Conservation (phyloP, 2,113 vertebrate species). For the Machaerirhynchus nigripectus region DNA sequence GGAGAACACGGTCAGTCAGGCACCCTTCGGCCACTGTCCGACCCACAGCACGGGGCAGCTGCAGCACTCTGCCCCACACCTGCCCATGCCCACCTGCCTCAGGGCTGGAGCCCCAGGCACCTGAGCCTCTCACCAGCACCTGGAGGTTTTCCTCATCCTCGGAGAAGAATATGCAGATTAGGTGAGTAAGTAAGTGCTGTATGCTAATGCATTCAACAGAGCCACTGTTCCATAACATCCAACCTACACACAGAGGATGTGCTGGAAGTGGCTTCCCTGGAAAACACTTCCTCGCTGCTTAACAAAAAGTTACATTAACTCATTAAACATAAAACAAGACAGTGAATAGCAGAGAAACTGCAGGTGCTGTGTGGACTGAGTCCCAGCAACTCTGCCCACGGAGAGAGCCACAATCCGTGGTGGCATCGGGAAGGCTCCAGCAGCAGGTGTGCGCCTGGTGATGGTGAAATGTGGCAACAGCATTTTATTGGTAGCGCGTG, state of each 20-base stretch:
- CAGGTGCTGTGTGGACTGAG: not conserved
- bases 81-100: not conserved
- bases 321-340: not conserved
- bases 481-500: rapidly evolving
- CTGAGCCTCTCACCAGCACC: not conserved
- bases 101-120: rapidly evolving
- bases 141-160: not conserved
- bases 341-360: not conserved
- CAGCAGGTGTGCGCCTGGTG: not conserved
- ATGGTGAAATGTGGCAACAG: not conserved
- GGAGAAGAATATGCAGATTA: constrained; percentile 17
- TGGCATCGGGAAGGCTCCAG: not conserved
- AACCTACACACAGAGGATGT: constrained; percentile 14
- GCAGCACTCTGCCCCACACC: not conserved
- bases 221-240: constrained; percentile 55
- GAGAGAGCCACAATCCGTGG: not conserved
- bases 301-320: not conserved
- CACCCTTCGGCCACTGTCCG: not conserved
- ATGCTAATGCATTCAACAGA: constrained; percentile 42
- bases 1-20: not conserved
- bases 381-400: not conserved
- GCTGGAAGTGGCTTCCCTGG: constrained; percentile 21
- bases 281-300: not conserved
- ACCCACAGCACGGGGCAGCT: rapidly evolving
- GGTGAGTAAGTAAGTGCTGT: constrained; percentile 19